phyloP scores from a whole-genome alignment of 2,797 vertebrate species.

The Hafferia zeledoni region DNA sequence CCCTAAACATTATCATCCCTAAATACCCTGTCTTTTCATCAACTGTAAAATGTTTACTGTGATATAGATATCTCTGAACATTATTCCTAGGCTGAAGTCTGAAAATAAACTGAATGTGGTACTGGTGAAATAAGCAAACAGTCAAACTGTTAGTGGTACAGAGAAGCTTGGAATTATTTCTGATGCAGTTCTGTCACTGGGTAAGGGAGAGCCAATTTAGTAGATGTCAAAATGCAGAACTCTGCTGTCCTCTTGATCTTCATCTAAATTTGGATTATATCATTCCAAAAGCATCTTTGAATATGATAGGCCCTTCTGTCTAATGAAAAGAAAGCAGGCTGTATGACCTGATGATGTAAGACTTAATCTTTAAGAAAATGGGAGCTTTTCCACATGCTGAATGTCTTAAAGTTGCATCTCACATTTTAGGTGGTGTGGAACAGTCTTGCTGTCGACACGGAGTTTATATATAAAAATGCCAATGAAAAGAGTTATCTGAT shows the following conservation, averaged over 20 bases:
- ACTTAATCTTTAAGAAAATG: background rate
- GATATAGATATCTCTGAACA: background rate
- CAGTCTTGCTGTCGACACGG: background rate
- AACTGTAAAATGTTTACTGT: background rate
- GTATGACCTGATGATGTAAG: background rate
- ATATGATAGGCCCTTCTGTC: background rate
- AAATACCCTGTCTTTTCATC: background rate
- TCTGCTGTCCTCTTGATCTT: background rate
- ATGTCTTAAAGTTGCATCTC: background rate
- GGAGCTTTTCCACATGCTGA: background rate
- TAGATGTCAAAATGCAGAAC: background rate
- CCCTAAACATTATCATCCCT: background rate
- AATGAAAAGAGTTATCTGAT: background rate
- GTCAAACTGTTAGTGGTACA: background rate
- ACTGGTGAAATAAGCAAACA: background rate
- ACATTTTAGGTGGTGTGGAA: background rate
- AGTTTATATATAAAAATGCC: background rate
- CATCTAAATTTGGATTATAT: background rate
- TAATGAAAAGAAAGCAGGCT: background rate
- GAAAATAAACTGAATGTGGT: background rate
- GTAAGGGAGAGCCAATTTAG: background rate
- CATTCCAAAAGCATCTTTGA: background rate
- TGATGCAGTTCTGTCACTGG: background rate
- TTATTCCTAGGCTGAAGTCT: background rate
- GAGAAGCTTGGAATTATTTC: background rate